These are phyloP conservation scores for Microtus californicus DNA, from an alignment of 2,797 vertebrate species.

Conservation along the genomic window DNA sequence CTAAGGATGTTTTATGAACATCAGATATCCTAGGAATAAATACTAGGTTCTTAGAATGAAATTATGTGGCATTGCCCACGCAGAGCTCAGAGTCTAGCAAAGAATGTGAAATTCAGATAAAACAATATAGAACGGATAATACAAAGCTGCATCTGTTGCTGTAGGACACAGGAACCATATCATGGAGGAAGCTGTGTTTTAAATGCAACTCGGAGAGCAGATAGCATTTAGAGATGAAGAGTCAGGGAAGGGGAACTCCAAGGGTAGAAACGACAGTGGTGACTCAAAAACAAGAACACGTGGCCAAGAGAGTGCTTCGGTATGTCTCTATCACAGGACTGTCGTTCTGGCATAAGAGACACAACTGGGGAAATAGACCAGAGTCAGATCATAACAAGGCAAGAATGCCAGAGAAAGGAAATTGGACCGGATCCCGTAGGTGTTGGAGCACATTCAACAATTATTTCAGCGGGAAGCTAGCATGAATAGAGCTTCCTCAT, in stretches of 20 bases:
- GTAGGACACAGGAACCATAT: neutral
- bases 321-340: neutral
- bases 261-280: neutral
- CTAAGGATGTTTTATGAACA: neutral
- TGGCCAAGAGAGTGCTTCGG: neutral
- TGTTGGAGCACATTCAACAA: slow-evolving; percentile 47
- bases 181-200: neutral
- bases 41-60: neutral
- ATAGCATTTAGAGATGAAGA: neutral
- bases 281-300: neutral
- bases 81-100: neutral
- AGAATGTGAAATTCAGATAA: neutral
- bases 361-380: neutral
- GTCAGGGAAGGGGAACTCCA: neutral
- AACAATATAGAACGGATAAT: neutral
- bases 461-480: slow-evolving; percentile 65
- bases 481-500: slow-evolving; percentile 64
- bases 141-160: neutral
- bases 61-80: neutral
- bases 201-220: neutral
- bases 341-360: neutral
- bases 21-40: neutral
- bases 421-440: slow-evolving; percentile 22
- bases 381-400: neutral
- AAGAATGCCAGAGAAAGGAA: neutral